Conservation (phyloP, 2,888 invertebrate genomes). For the Drosophila fungiperda region DNA sequence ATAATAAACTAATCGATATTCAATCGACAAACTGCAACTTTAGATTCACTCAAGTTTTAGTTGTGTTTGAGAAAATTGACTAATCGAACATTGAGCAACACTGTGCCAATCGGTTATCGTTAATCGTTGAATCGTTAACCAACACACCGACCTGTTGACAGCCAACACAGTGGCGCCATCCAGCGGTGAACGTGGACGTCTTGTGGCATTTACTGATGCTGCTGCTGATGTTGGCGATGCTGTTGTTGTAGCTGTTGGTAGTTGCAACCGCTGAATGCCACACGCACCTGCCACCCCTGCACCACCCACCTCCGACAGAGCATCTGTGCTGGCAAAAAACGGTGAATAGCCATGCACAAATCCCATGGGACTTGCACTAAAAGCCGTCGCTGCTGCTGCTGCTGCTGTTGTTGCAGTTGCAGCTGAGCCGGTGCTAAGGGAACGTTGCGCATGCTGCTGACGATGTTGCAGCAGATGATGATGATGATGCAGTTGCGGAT, state of each 20-base stretch:
- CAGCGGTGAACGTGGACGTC: constrained; percentile 61
- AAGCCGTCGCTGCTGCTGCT: constrained; percentile 59
- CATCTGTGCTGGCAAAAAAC: constrained; percentile 78
- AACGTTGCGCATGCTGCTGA: constrained; percentile 24
- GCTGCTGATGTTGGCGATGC: constrained; percentile 38
- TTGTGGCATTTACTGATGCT: background rate
- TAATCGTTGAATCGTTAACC: constrained; percentile 1
- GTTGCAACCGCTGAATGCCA: constrained; percentile 72
- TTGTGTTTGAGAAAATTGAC: background rate
- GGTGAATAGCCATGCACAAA: constrained; percentile 77
- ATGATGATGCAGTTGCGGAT: constrained; percentile 17
- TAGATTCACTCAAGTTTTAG: background rate
- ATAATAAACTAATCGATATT: background rate
- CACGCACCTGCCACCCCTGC: constrained; percentile 53
- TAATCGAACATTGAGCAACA: constrained; percentile 11
- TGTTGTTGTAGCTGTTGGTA: constrained; percentile 49
- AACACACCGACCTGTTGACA: constrained; percentile 61
- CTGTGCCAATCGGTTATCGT: too few species aligned
- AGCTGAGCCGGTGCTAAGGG: constrained; percentile 44
- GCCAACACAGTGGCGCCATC: constrained; percentile 72
- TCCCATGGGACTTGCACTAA: constrained; percentile 80
- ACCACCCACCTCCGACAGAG: constrained; percentile 14
- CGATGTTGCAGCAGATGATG: constrained; percentile 7
- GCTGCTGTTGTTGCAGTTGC: constrained; percentile 24
- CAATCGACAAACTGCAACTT: background rate